A percentile compares a stretch with the other conserved stretches of the same genome.
Evolutionary conservation across 2,797 vertebrate species (phyloP).

Genomic region (Cygnus olor): DNA sequence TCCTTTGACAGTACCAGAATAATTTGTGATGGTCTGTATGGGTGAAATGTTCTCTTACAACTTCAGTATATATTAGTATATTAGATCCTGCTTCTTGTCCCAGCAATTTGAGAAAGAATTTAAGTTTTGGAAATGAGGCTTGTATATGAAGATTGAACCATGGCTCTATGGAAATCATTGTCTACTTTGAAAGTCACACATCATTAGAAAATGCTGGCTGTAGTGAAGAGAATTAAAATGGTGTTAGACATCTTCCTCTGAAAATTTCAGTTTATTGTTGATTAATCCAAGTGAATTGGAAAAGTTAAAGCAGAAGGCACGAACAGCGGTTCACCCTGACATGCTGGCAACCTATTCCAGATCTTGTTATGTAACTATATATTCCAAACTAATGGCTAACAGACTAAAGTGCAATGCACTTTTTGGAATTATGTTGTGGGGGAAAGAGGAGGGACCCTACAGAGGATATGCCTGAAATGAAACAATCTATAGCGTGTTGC

Average conservation of each 20-base stretch:
- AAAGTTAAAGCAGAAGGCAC: not conserved
- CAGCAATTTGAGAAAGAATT: not conserved
- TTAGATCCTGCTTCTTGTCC: not conserved
- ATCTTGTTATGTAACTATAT: not conserved
- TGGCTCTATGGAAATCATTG: not conserved
- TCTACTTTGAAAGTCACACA: not conserved
- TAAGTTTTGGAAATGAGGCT: not conserved
- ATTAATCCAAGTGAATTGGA: not conserved
- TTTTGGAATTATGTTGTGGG: not conserved
- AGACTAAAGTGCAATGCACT: not conserved
- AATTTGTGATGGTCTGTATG: not conserved
- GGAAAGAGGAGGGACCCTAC: not conserved
- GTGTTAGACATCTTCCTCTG: not conserved
- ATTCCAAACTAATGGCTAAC: not conserved
- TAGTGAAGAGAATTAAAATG: not conserved
- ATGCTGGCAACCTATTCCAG: not conserved
- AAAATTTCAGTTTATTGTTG: not conserved
- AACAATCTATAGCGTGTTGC: fast-evolving
- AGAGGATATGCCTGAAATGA: not conserved
- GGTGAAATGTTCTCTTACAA: not conserved
- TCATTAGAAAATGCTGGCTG: not conserved
- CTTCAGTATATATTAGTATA: not conserved
- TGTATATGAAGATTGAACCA: not conserved
- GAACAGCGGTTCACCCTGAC: not conserved
- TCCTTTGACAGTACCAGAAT: not conserved